Base-by-base conservation (phyloP, 2,797 vertebrate species). In the Halcyon leucocephala region DNA sequence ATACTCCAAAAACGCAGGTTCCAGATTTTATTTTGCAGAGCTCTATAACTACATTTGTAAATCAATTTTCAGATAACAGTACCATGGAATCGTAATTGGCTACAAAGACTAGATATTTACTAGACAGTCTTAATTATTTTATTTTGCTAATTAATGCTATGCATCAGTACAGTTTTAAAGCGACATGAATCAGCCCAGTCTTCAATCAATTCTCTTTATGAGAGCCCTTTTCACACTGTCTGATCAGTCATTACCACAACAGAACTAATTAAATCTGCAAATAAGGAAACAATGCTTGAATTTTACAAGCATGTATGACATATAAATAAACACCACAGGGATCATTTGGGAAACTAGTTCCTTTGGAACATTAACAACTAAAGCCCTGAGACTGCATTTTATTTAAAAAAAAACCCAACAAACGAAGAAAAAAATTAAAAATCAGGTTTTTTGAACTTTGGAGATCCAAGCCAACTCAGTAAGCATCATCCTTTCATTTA, bases 1-100 rank as follows among this genome's bases (percentile, higher is more conserved):
- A 7, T 14, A 7, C 10, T 6, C 7, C 8, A 7, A 9, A 8
- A 14, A 2, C 0, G 29, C 9, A 28, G 44, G 81, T 42, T 37
- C 49, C 82, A 48, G 26, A 22, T 21, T 3, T 19, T 11, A 18
- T 11, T 41, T 7, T 6, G 39, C 0, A 24, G 24, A 49, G 67
- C 39, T 20, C 74, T 2, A 1, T 0, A 5, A 41, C 69, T 48
- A 16, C 3, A 1, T 6, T 14, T 12, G 14, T 3, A 70, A n/a
- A 5, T 14, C 20, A 26, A 1, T 48, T 62, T 9, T 5, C 58
- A 35, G 52, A 2, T 41, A 74, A 22, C 25, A 26, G 24, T 37
- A 26, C 17, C 1, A 0, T 5, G 16, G 5, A 31, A 55, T 7
- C 35, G 25, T 2, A 35, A 28, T 9, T 42, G 11, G 29, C 24